Conservation (phyloP, 1,140 invertebrate genomes). For the Sogatella furcifera region DNA sequence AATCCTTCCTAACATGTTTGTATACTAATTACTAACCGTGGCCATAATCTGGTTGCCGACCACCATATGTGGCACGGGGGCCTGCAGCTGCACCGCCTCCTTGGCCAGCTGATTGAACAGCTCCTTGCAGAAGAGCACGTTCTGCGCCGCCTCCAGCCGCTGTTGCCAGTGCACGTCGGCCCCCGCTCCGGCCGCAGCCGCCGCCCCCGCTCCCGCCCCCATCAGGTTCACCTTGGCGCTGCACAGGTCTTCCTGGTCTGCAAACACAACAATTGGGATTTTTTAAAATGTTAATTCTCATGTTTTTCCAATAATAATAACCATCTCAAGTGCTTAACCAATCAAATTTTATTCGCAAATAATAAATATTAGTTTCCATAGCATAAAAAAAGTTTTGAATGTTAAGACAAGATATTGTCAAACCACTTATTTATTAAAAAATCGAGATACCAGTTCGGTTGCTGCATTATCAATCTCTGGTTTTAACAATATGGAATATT, state of each 20-base stretch:
- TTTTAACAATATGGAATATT: too few species aligned
- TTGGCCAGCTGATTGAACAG: constrained; percentile 87
- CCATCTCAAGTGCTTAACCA: too few species aligned
- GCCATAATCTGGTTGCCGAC: constrained; percentile 95
- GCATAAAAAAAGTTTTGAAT: too few species aligned
- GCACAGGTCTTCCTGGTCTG: constrained; percentile 74
- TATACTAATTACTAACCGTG: constrained; percentile 60
- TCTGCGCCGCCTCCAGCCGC: constrained; percentile 90
- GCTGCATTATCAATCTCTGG: too few species aligned
- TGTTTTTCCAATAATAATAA: too few species aligned
- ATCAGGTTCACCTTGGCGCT: constrained; percentile 64
- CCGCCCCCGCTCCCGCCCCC: constrained; percentile 44
- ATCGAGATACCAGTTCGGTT: too few species aligned
- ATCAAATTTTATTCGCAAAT: too few species aligned
- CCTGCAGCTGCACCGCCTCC: constrained; percentile 86
- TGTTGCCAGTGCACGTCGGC: constrained; percentile 83
- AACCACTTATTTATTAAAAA: too few species aligned
- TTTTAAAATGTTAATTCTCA: too few species aligned
- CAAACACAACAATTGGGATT: background rate
- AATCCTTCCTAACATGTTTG: too few species aligned
- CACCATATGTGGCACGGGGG: constrained; percentile 90
- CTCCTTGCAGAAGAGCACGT: constrained; percentile 96
- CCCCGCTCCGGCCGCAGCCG: constrained; percentile 41
- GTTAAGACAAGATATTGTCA: too few species aligned
- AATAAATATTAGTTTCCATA: too few species aligned